phyloP scores from a whole-genome alignment of 2,888 invertebrate species.

The Dolomedes plantarius region DNA sequence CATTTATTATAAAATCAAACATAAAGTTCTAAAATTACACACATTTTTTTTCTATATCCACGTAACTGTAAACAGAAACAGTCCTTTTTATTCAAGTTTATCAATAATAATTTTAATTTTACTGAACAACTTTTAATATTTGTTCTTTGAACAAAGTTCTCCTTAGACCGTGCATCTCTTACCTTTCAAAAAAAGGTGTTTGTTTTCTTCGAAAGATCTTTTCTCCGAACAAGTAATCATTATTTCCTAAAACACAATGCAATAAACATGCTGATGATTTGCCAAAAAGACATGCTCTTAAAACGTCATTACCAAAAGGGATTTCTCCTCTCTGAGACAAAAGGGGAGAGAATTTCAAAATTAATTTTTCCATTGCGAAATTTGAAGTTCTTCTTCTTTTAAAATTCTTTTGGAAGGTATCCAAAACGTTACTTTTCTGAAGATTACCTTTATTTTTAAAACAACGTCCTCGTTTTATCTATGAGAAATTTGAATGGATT shows the following conservation, averaged over 20 bases:
- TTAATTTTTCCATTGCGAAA: not conserved
- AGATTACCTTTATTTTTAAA: slow-evolving; percentile 4
- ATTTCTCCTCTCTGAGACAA: not conserved
- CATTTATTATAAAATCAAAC: no score
- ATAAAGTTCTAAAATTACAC: no score
- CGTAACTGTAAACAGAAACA: no score
- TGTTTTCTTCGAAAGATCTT: not conserved
- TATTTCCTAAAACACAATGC: not conserved
- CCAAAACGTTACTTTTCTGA: slow-evolving; percentile 6
- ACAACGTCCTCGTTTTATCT: not conserved
- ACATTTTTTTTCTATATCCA: no score
- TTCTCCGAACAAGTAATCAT: not conserved
- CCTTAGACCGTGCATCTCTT: no score
- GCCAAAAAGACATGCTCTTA: not conserved
- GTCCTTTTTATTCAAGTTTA: no score
- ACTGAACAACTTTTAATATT: no score
- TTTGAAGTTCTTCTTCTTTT: not conserved
- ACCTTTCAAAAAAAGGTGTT: no score
- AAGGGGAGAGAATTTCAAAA: not conserved
- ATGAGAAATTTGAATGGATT: not conserved
- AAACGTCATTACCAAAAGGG: not conserved
- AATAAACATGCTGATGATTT: slow-evolving; percentile 12
- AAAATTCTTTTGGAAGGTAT: not conserved
- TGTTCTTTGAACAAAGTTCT: no score
- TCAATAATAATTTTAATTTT: no score